Percentiles rank a stretch among this genome's conserved stretches.
Conservation (phyloP, 2,888 invertebrate species). For the Drosophila dives region DNA sequence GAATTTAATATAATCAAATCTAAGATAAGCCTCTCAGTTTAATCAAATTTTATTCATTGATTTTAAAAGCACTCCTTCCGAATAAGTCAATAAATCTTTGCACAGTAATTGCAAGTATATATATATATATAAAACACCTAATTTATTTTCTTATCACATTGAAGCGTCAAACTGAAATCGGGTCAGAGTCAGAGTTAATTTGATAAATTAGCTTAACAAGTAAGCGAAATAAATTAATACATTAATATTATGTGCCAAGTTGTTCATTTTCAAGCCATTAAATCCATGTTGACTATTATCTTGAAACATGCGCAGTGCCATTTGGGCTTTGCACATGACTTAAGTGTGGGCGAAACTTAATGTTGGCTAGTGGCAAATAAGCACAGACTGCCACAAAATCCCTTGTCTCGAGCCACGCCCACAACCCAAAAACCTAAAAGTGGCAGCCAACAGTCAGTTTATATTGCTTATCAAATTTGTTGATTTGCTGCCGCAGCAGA, state of each 20-base stretch:
- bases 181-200: background rate
- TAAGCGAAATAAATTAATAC: constrained; percentile 14
- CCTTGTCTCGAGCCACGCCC: constrained; percentile 61
- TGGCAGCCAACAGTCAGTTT: constrained; percentile 55
- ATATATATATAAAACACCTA: background rate
- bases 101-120: background rate
- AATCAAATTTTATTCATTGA: background rate
- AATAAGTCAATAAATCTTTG: background rate
- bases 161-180: background rate
- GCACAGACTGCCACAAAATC: constrained; percentile 52
- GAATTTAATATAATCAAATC: background rate
- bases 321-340: constrained; percentile 27
- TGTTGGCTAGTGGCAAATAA: constrained; percentile 27
- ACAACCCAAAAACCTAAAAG: constrained; percentile 9
- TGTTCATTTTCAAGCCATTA: constrained; percentile 9
- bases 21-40: background rate
- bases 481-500: constrained; percentile 75
- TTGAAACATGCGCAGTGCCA: constrained; percentile 17
- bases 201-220: constrained; percentile 1
- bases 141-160: constrained; percentile 1
- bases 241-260: constrained; percentile 24
- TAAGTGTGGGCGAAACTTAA: constrained; percentile 36
- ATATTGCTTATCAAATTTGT: constrained; percentile 80
- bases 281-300: constrained; percentile 30
- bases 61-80: background rate